Base-by-base conservation (phyloP, 2,113 vertebrate species). In the Antennarius striatus region DNA sequence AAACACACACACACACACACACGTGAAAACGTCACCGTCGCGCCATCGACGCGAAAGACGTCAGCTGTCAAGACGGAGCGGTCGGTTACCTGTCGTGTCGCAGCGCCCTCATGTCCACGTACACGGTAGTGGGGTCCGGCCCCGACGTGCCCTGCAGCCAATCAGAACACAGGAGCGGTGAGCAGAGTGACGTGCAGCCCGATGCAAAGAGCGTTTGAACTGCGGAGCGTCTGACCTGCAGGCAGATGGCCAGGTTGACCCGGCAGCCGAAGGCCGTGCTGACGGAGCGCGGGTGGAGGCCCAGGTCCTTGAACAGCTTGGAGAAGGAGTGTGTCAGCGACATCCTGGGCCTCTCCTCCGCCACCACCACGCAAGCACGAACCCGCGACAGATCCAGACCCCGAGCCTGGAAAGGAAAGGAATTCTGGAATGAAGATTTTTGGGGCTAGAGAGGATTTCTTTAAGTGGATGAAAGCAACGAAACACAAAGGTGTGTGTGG, bases 241-340 rank as follows among this genome's bases (percentile, higher is more conserved):
- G 92, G 86, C 97, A 99, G 75, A 99, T 98, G 50, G 97, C 97
- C 89, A 99, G 91, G 91, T 99, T 99, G 83, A 99, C 97, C 79
- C 97, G 90, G 87, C 97, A 99, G 90, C 97, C 97, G 30, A 99
- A 98, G 0, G 97, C 97, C 8, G 97, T 99, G 93, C 97, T 99
- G 77, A 98, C 96, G 0, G 97, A 97, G 16, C 97, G 92, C 0
- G 97, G 97, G 80, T 99, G 97, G 11, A 99, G 95, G 58, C 97
- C 97, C 63, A 99, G 93, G 89, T 98, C 97, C 82, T 99, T 99
- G 87, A 99, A 99, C 62, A 99, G 91, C 71, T 99, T 99, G 39
- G 97, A 98, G 91, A 98, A 99, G 1, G 97, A 99, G 86, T 97
- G 96, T 1, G 97, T 98, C 58, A 99, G 95, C 4, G 97, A 94